Conservation (phyloP, 2,888 invertebrate species). For the Gastracanthus pulcherrimus region DNA sequence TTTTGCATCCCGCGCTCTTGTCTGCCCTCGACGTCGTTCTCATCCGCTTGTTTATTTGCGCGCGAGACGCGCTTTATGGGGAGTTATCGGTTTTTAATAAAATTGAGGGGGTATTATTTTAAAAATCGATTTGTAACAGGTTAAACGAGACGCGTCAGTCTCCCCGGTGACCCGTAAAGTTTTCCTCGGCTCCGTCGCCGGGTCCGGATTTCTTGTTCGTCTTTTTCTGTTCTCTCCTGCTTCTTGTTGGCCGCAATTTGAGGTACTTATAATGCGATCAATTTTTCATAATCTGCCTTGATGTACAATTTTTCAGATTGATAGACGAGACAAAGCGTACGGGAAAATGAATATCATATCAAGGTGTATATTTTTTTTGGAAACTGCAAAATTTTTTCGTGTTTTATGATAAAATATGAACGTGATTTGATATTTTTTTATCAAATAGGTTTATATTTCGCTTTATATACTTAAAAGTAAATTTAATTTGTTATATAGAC, state of each 20-base stretch:
- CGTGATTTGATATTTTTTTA: no score
- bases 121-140: constrained; percentile 24
- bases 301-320: neutral
- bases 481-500: no score
- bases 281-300: constrained; percentile 28
- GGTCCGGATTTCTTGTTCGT: neutral
- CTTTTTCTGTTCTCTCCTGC: neutral
- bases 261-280: constrained; percentile 30
- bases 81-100: constrained; percentile 37
- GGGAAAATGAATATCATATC: neutral
- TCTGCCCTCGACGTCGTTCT: neutral
- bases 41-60: neutral
- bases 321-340: neutral
- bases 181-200: neutral
- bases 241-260: neutral
- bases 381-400: no score
- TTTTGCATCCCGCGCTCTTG: neutral
- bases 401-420: no score
- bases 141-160: neutral
- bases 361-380: neutral
- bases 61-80: neutral
- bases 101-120: constrained; percentile 26
- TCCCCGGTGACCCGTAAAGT: constrained; percentile 13
- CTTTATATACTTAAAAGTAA: no score
- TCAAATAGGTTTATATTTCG: no score